A percentile compares a stretch with the other conserved stretches of the same genome.
Conservation (phyloP, 30 jellyfish, hydroid and myxozoan genomes). For the Aurelia coerulea region DNA sequence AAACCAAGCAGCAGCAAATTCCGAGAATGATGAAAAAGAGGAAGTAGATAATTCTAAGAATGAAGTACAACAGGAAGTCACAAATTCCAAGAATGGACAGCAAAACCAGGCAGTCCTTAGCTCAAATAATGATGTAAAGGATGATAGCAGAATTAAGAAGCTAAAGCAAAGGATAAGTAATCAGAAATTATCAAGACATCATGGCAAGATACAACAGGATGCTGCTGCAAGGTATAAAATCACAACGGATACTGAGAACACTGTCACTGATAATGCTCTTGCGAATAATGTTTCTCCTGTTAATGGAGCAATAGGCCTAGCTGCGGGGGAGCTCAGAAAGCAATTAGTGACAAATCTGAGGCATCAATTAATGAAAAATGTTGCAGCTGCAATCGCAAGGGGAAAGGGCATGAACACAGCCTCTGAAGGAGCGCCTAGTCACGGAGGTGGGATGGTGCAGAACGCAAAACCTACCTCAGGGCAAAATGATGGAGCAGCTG, state of each 20-base stretch:
- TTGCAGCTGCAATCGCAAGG: slow-evolving; percentile 67
- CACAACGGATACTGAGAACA: slow-evolving; percentile 18
- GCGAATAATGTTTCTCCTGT: slow-evolving; percentile 59
- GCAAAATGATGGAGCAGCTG: not conserved
- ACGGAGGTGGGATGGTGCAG: slow-evolving; percentile 10
- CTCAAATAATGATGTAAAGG: slow-evolving; percentile 39
- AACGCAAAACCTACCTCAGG: not conserved
- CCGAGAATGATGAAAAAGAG: not conserved
- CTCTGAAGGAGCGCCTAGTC: not conserved
- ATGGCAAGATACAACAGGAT: slow-evolving; percentile 46
- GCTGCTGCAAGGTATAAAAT: slow-evolving; percentile 69
- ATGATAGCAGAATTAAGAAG: slow-evolving; percentile 54
- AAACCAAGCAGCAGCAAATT: slow-evolving; percentile 22
- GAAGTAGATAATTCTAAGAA: slow-evolving; percentile 11
- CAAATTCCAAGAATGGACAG: slow-evolving; percentile 3
- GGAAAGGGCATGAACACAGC: slow-evolving; percentile 13
- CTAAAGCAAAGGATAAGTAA: slow-evolving; percentile 56
- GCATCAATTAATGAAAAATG: slow-evolving; percentile 62
- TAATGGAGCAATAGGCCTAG: slow-evolving; percentile 41
- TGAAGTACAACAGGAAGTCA: slow-evolving; percentile 4
- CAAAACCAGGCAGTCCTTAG: not conserved
- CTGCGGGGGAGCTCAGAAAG: slow-evolving; percentile 69
- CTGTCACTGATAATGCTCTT: slow-evolving; percentile 22
- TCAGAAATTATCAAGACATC: slow-evolving; percentile 40
- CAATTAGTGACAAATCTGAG: slow-evolving; percentile 62